Evolutionary conservation across 2,888 invertebrate species (phyloP), one percentile per base, ranked within the genome.

Genomic region (Apodemia duryi): DNA sequence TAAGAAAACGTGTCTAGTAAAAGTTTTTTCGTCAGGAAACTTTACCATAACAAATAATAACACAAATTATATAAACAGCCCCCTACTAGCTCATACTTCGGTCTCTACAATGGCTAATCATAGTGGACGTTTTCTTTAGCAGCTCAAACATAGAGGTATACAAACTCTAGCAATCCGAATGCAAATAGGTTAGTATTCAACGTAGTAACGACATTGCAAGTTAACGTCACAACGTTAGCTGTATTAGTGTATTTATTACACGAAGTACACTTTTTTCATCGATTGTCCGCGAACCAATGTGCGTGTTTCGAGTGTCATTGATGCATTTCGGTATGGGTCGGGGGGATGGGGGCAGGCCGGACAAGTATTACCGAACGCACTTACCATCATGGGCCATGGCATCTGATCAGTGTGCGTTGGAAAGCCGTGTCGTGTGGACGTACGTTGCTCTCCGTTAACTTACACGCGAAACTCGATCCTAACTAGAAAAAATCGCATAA

Each of bases 251-350:
- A 68, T 70, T 71, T 70, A 70, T 70, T 70, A 69, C 67, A 70
- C 67, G 67, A 65, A 63, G 65, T 64, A 63, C 57, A 67, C 73
- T 74, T 74, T 76, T 74, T 74, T 70, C 73, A 75, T 75, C 74
- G 75, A 75, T 75, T 74, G 73, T 74, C 73, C 76, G 79, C 80
- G 83, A 80, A 81, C 80, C 82, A 85, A 85, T 88, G 88, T 88
- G 90, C 88, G 90, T 87, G 78, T 80, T 84, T 84, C 79, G 79
- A 86, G 86, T 91, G 88, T 88, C 90, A 90, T 89, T 90, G 91
- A 91, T 91, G 91, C 91, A 91, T 88, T 88, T 90, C 85, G 88
- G 88, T 85, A 78, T 89, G 89, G 84, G 81, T 77, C 77, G 77
- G 75, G 80, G 83, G 87, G 80, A 75, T 77, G 83, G 77, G 74